These are phyloP conservation scores for Lycorma delicatula DNA, from an alignment of 1,140 invertebrate genomes.

Conservation along the genomic window DNA sequence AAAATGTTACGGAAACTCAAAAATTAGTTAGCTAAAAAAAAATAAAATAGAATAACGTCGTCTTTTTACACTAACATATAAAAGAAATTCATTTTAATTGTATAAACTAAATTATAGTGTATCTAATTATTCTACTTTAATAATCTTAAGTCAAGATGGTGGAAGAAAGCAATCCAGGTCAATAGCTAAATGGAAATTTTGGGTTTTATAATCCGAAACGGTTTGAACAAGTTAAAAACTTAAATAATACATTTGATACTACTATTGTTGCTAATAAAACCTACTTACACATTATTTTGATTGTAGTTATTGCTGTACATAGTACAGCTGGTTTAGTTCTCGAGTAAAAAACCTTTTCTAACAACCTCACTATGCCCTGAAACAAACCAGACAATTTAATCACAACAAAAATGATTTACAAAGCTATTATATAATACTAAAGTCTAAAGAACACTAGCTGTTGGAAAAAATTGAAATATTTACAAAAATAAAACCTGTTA, in stretches of 20 bases:
- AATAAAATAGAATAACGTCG: too few species aligned
- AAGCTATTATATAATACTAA: background rate
- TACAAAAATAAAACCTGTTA: background rate
- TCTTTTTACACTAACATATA: too few species aligned
- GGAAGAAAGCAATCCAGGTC: slow-evolving; percentile 6
- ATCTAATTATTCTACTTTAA: too few species aligned
- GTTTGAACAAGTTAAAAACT: too few species aligned
- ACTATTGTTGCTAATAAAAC: background rate
- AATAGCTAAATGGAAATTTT: background rate
- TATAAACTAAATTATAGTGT: background rate
- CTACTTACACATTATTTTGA: slow-evolving; percentile 1
- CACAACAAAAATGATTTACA: background rate
- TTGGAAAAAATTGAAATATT: background rate
- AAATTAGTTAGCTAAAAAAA: too few species aligned
- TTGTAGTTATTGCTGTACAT: slow-evolving; percentile 1
- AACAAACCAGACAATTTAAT: background rate
- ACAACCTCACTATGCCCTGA: background rate
- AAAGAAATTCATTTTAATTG: too few species aligned
- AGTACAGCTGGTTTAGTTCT: background rate
- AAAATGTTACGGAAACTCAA: too few species aligned
- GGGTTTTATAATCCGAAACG: too few species aligned
- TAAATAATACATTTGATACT: background rate
- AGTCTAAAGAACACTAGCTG: background rate
- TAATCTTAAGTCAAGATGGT: background rate
- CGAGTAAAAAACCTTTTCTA: slow-evolving; percentile 1